These are phyloP conservation scores for Ranitomeya imitator DNA, from an alignment of 2,113 vertebrate species.

Conservation along the genomic window DNA sequence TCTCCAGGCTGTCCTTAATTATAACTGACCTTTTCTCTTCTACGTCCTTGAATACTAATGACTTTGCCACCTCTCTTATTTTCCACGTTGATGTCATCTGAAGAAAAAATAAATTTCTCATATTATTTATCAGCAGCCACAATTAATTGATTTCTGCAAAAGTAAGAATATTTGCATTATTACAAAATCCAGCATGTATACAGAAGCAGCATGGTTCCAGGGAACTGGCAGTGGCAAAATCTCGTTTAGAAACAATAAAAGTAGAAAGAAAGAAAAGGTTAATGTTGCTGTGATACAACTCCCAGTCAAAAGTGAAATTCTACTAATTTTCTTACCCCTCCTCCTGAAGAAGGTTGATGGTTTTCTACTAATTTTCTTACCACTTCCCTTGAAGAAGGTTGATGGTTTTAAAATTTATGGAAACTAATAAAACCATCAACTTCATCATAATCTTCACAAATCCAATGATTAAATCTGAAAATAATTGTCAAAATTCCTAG, in stretches of 20 bases:
- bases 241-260: background rate
- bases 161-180: background rate
- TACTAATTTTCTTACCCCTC: background rate
- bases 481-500: too few species aligned
- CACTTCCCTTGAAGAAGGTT: background rate
- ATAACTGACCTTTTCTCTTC: constrained; percentile 46
- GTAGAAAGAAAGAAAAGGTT: background rate
- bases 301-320: background rate
- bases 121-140: constrained; percentile 24
- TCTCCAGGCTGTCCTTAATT: constrained; percentile 34
- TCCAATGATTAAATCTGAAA: too few species aligned
- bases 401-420: too few species aligned
- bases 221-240: background rate
- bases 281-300: too few species aligned
- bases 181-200: background rate
- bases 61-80: background rate
- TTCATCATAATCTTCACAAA: too few species aligned
- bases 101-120: constrained; percentile 29
- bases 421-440: too few species aligned
- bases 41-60: constrained; percentile 25
- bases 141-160: background rate
- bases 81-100: constrained; percentile 7
- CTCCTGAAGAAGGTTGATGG: too few species aligned
- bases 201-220: background rate
- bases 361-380: background rate